Evolutionary conservation across 2,888 invertebrate species (phyloP).

Genomic region (Cyaniris semiargus): DNA sequence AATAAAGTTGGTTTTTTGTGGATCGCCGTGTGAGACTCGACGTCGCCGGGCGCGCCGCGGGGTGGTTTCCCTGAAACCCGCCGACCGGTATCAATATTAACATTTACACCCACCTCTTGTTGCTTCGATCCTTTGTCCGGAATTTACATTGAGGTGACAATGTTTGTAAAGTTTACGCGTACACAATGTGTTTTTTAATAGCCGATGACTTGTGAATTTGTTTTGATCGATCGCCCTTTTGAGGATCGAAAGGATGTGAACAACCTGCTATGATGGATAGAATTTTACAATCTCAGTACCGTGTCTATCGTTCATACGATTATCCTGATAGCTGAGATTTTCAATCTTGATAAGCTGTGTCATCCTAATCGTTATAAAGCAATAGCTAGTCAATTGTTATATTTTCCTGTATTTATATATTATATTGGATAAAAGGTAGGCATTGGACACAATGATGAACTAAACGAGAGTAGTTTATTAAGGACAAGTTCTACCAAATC

Average conservation of each 20-base stretch:
- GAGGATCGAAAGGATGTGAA: constrained; percentile 44
- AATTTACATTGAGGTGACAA: constrained; percentile 75
- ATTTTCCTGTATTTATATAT: no score
- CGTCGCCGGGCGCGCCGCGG: constrained; percentile 76
- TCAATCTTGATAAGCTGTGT: background rate
- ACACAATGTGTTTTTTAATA: constrained; percentile 74
- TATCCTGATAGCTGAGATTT: background rate
- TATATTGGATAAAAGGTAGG: background rate
- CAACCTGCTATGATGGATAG: constrained; percentile 52
- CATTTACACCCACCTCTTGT: constrained; percentile 72
- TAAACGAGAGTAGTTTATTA: background rate
- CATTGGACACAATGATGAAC: background rate
- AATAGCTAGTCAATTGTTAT: background rate
- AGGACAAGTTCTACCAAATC: no score
- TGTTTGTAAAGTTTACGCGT: constrained; percentile 74
- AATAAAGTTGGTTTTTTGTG: constrained; percentile 68
- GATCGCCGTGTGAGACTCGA: constrained; percentile 70
- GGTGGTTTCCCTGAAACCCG: constrained; percentile 67
- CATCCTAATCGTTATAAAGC: background rate
- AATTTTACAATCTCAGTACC: constrained; percentile 39
- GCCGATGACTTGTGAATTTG: constrained; percentile 80
- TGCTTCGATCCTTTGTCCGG: constrained; percentile 71
- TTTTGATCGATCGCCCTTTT: constrained; percentile 71
- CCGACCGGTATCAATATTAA: constrained; percentile 70
- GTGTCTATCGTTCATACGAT: constrained; percentile 3